A percentile compares a stretch with the other conserved stretches of the same genome.
Conservation (phyloP, 2,888 invertebrate species). For the Metalampra italica region DNA sequence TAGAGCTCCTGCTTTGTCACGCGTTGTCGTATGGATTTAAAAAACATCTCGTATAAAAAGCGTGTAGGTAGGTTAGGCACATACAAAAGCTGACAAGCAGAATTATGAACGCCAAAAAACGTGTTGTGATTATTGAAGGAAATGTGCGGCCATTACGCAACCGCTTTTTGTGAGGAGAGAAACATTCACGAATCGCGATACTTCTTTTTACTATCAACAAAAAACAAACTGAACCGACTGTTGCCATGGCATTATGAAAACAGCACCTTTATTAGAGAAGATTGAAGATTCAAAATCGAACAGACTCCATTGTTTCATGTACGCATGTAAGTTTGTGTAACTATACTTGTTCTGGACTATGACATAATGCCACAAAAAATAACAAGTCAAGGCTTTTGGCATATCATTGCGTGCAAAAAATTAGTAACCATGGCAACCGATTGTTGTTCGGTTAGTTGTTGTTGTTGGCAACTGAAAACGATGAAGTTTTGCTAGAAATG, state of each 20-base stretch:
- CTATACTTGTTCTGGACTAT: slow-evolving; percentile 18
- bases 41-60: too few species aligned
- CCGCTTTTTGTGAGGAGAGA: slow-evolving; percentile 19
- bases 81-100: too few species aligned
- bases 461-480: too few species aligned
- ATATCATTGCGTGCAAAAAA: slow-evolving; percentile 30
- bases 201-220: slow-evolving; percentile 21
- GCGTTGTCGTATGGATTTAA: too few species aligned
- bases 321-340: too few species aligned
- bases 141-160: slow-evolving; percentile 29
- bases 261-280: not conserved
- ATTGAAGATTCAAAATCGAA: not conserved
- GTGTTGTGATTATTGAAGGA: slow-evolving; percentile 12
- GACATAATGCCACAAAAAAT: slow-evolving; percentile 49
- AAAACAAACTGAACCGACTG: slow-evolving; percentile 8
- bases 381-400: slow-evolving; percentile 33
- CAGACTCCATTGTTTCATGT: not conserved
- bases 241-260: not conserved
- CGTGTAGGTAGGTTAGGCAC: too few species aligned
- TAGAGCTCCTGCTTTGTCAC: too few species aligned
- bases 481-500: too few species aligned
- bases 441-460: not conserved
- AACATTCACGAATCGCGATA: slow-evolving; percentile 22
- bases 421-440: not conserved
- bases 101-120: too few species aligned